A percentile compares a stretch with the other conserved stretches of the same genome.
phyloP scores from a whole-genome alignment of 1,140 invertebrate species.

The Aradophagus sp. region DNA sequence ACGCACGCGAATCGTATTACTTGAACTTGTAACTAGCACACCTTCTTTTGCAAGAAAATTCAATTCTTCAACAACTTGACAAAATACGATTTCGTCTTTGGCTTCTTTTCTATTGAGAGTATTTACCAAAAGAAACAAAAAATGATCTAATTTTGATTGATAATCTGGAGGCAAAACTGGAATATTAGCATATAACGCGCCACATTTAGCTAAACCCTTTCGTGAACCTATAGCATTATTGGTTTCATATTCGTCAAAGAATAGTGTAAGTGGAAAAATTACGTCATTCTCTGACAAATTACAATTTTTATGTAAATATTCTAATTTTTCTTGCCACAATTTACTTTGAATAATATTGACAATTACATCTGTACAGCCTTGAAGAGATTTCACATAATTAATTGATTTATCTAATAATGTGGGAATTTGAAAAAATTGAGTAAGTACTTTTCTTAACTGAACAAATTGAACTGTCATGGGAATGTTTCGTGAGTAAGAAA shows the following conservation, averaged over 20 bases:
- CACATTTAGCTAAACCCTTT: slow-evolving; percentile 34
- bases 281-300: slow-evolving; percentile 11
- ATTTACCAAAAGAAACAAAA: slow-evolving; percentile 20
- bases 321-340: slow-evolving; percentile 20
- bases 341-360: slow-evolving; percentile 19
- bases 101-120: slow-evolving; percentile 14
- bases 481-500: background rate
- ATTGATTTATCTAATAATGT: slow-evolving; percentile 17
- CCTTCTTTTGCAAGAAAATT: slow-evolving; percentile 22
- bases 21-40: background rate
- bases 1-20: background rate
- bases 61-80: slow-evolving; percentile 21
- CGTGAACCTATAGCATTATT: slow-evolving; percentile 34
- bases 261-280: slow-evolving; percentile 25
- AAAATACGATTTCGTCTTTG: slow-evolving; percentile 14
- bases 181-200: slow-evolving; percentile 10
- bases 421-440: slow-evolving; percentile 40
- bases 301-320: slow-evolving; percentile 11
- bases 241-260: slow-evolving; percentile 27
- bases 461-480: slow-evolving; percentile 22
- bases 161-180: slow-evolving; percentile 15
- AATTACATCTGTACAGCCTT: slow-evolving; percentile 4
- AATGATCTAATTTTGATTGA: slow-evolving; percentile 31
- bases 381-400: slow-evolving; percentile 11
- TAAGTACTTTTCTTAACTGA: slow-evolving; percentile 19